Percentiles rank a stretch among this genome's conserved stretches.
These are phyloP conservation scores for Rhodophaea formosa DNA, from an alignment of 2,888 invertebrate genomes.

Conservation along the genomic window DNA sequence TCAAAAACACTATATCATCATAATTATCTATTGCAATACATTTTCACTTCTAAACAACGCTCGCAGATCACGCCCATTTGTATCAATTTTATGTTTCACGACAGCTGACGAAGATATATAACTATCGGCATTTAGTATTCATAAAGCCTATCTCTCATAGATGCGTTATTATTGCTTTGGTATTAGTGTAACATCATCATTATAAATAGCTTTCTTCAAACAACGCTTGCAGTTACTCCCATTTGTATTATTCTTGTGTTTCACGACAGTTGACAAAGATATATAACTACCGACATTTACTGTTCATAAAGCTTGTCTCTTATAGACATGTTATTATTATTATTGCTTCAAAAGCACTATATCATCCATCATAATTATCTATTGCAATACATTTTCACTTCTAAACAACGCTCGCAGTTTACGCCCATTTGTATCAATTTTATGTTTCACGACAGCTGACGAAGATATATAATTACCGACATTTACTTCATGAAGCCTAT, in stretches of 20 bases:
- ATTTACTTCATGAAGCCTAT: constrained; percentile 18
- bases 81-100: constrained; percentile 12
- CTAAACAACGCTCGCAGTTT: neutral
- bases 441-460: constrained; percentile 12
- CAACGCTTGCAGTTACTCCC: too few relatives aligned
- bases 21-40: constrained; percentile 2
- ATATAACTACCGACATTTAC: too few relatives aligned
- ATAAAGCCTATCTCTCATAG: constrained; percentile 16
- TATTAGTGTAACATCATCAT: too few relatives aligned
- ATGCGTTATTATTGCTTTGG: neutral
- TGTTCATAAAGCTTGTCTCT: too few relatives aligned
- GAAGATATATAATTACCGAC: constrained; percentile 18
- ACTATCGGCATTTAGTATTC: constrained; percentile 12
- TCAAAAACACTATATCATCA: too few relatives aligned
- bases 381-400: constrained; percentile 7
- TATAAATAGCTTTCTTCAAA: too few relatives aligned
- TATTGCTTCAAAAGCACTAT: too few relatives aligned
- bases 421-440: constrained; percentile 14
- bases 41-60: constrained; percentile 7
- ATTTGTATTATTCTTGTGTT: too few relatives aligned
- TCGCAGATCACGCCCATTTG: constrained; percentile 7
- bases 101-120: constrained; percentile 19
- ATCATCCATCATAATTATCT: neutral
- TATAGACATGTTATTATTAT: too few relatives aligned
- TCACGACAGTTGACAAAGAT: too few relatives aligned